phyloP scores from a whole-genome alignment of 2,888 invertebrate species.

The Thera britannica region DNA sequence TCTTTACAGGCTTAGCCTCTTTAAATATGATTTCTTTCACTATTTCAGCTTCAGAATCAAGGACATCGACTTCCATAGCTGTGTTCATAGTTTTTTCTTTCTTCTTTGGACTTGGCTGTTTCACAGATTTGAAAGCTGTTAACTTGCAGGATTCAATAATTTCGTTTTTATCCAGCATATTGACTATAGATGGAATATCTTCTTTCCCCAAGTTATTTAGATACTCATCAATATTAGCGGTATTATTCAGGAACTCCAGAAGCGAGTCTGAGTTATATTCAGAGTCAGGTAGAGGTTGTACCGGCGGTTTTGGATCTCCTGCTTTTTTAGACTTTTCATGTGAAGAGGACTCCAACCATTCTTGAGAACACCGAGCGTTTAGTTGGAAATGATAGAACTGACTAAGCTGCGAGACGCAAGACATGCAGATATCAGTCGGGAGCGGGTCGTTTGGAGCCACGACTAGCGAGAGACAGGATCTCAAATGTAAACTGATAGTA shows the following conservation, averaged over 20 bases:
- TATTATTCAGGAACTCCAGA: conserved; percentile 77
- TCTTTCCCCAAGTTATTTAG: conserved; percentile 76
- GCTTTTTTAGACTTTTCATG: conserved; percentile 65
- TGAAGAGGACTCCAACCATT: conserved; percentile 72
- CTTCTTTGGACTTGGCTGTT: conserved; percentile 68
- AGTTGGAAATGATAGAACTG: conserved; percentile 79
- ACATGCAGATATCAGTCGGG: conserved; percentile 69
- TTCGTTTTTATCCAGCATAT: conserved; percentile 73
- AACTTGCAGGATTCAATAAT: conserved; percentile 53
- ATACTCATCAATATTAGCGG: conserved; percentile 77
- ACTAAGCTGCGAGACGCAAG: conserved; percentile 70
- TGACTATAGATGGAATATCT: conserved; percentile 77
- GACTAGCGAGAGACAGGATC: conserved; percentile 69
- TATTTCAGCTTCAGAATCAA: conserved; percentile 72
- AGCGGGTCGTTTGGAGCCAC: conserved; percentile 65
- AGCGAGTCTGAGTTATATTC: conserved; percentile 81
- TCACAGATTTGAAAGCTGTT: conserved; percentile 53
- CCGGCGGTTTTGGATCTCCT: conserved; percentile 61
- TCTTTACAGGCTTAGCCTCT: conserved; percentile 54
- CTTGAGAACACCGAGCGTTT: conserved; percentile 75
- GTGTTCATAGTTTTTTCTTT: conserved; percentile 57
- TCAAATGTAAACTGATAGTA: conserved; percentile 68
- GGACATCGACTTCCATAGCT: conserved; percentile 72
- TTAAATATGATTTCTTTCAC: conserved; percentile 69
- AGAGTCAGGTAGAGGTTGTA: conserved; percentile 77